These are phyloP conservation scores for Corvus moneduloides DNA, from an alignment of 2,113 vertebrate genomes.

Conservation along the genomic window DNA sequence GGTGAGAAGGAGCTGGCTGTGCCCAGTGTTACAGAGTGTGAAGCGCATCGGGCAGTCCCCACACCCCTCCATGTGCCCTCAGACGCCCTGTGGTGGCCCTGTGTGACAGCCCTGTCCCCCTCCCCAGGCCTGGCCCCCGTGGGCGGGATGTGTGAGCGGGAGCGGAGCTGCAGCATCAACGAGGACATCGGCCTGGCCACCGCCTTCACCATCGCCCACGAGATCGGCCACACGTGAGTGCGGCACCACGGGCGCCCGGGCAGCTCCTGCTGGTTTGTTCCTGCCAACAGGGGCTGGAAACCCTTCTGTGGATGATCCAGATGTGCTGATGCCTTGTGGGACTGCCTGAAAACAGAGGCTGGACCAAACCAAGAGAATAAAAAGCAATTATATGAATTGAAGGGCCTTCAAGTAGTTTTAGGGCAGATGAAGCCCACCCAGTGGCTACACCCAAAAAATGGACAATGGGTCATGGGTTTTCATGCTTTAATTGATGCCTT, in stretches of 20 bases:
- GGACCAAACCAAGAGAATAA: background rate
- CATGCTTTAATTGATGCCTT: background rate
- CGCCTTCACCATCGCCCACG: constrained; percentile 97
- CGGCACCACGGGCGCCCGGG: background rate
- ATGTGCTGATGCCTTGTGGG: background rate
- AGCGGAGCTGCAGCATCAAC: constrained; percentile 97
- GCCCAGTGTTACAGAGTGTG: rapidly evolving
- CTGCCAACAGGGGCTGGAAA: background rate
- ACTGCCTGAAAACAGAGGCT: background rate
- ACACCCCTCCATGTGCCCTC: background rate
- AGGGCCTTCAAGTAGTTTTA: background rate
- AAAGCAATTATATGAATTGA: background rate
- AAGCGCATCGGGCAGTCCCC: background rate
- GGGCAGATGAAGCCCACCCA: background rate
- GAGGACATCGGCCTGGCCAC: constrained; percentile 98
- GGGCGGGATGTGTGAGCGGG: constrained; percentile 95
- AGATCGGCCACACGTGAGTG: constrained; percentile 98
- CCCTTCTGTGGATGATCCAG: rapidly evolving
- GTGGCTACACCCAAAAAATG: background rate
- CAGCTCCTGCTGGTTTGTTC: background rate
- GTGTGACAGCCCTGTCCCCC: background rate
- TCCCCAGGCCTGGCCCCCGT: constrained; percentile 90
- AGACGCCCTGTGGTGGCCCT: background rate
- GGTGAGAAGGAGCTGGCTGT: background rate
- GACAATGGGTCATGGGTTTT: background rate